Percentiles rank a stretch among this genome's conserved stretches.
Conservation (phyloP, 1,140 invertebrate species). For the Gryllus bimaculatus region DNA sequence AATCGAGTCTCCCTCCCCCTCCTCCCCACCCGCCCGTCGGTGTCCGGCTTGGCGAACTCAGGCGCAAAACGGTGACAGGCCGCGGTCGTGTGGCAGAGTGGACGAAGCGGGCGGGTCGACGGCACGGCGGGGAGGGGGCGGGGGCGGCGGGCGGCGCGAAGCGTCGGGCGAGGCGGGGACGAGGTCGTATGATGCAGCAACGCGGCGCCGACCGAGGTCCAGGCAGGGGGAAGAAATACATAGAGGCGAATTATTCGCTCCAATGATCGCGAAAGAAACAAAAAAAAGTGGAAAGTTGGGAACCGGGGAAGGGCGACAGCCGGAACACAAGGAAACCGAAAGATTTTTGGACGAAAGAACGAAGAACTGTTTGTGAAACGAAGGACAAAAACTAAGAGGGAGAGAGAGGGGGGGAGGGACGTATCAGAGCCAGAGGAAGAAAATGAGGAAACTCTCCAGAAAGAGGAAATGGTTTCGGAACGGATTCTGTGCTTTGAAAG, state of each 20-base stretch:
- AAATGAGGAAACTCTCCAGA: not conserved
- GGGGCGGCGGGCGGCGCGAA: too few relatives aligned
- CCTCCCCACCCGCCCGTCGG: too few relatives aligned
- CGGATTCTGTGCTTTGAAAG: not conserved
- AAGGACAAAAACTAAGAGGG: not conserved
- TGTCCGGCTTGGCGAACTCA: too few relatives aligned
- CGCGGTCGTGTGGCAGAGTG: too few relatives aligned
- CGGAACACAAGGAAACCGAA: not conserved
- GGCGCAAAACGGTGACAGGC: too few relatives aligned
- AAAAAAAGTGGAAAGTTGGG: not conserved
- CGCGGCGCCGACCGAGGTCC: not conserved
- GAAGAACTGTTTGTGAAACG: not conserved
- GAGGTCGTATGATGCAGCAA: too few relatives aligned
- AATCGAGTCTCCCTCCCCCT: too few relatives aligned
- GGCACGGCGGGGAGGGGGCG: too few relatives aligned
- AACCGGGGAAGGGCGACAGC: not conserved
- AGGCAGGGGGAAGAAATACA: not conserved
- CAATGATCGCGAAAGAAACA: not conserved
- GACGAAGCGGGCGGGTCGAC: too few relatives aligned
- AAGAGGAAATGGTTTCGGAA: constrained; percentile 4
- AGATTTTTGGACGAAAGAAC: not conserved
- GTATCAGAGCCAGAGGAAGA: not conserved
- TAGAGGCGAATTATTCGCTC: not conserved
- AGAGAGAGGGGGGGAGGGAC: too few relatives aligned
- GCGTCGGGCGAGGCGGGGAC: too few relatives aligned